Base-by-base conservation (phyloP, 2,797 vertebrate genomes). In the Rhinoraja longicauda region DNA sequence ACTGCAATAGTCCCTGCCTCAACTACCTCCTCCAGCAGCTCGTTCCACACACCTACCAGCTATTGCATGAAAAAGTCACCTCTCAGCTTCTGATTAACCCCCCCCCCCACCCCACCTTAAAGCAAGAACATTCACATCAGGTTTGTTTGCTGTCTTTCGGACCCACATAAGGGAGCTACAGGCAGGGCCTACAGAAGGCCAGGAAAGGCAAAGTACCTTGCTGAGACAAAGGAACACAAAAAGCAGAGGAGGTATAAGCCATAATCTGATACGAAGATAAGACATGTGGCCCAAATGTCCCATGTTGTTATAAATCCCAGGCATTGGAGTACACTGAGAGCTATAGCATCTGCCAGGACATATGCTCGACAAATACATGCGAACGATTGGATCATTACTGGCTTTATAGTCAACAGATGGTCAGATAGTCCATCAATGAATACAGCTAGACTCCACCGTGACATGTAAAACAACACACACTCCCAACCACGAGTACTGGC, bases 331-430 rank as follows among this genome's bases (percentile, higher is more conserved):
- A 93, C 15, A 21, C 90, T 93, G 93, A 73, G 75, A 79, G 73
- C 82, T n/a, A n/a, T n/a, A 94, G 93, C 94, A 95, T 95, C 94
- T 94, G 94, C 94, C 62, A 17, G n/a, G 93, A 94, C 94, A 94
- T 93, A 94, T 94, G 94, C 94, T 94, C 76, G 67, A n/a, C 90
- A 92, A 91, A 39, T 92, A 75, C 70, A 92, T 92, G 21, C 9
- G 84, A 93, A 75, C 67, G 62, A 67, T 19, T 36, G 82, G 59
- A 90, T 79, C 93, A 93, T 93, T 93, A 90, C 73, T 57, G 76
- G 53, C 93, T 82, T 92, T 94, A 93, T 94, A 93, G 93, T 93
- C 93, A 73, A 64, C 90, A 81, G 91, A 70, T n/a, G 21, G 39
- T 90, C 76, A 81, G 93, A 90, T 77, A 82, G 75, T 90, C 92